phyloP scores from a whole-genome alignment of 1,140 invertebrate species.

The Drosophila lacertosa region DNA sequence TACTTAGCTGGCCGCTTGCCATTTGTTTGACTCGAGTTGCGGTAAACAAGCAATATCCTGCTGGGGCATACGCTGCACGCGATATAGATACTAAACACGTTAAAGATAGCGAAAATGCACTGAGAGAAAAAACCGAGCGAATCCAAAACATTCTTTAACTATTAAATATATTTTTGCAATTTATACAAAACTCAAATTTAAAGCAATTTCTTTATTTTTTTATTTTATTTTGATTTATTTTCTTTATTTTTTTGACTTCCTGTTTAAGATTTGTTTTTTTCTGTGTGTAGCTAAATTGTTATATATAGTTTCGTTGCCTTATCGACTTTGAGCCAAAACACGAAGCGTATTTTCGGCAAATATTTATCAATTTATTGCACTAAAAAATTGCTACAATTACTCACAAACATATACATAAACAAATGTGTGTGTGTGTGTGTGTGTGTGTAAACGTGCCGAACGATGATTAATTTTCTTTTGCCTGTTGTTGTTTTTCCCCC shows the following conservation, averaged over 20 bases:
- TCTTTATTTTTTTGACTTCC: too few relatives aligned
- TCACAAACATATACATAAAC: not conserved
- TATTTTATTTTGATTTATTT: too few relatives aligned
- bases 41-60: slow-evolving; percentile 36
- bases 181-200: too few relatives aligned
- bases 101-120: slow-evolving; percentile 29
- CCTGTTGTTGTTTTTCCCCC: slow-evolving; percentile 44
- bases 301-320: slow-evolving; percentile 31
- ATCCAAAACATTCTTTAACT: too few relatives aligned
- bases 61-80: slow-evolving; percentile 29
- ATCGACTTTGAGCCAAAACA: slow-evolving; percentile 46
- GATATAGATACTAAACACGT: slow-evolving; percentile 39
- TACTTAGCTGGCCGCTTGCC: slow-evolving; percentile 5
- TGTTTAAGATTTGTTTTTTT: too few relatives aligned
- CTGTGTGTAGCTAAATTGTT: slow-evolving; percentile 19
- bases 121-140: too few relatives aligned
- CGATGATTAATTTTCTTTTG: slow-evolving; percentile 68
- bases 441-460: slow-evolving; percentile 64
- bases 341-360: slow-evolving; percentile 65
- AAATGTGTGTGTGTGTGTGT: slow-evolving; percentile 26
- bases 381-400: slow-evolving; percentile 79
- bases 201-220: too few relatives aligned
- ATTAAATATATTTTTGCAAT: too few relatives aligned
- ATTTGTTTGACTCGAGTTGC: slow-evolving; percentile 10
- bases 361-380: slow-evolving; percentile 79